Base-by-base conservation (phyloP, 2,888 invertebrate species). In the Meiosimyza platycephala region DNA sequence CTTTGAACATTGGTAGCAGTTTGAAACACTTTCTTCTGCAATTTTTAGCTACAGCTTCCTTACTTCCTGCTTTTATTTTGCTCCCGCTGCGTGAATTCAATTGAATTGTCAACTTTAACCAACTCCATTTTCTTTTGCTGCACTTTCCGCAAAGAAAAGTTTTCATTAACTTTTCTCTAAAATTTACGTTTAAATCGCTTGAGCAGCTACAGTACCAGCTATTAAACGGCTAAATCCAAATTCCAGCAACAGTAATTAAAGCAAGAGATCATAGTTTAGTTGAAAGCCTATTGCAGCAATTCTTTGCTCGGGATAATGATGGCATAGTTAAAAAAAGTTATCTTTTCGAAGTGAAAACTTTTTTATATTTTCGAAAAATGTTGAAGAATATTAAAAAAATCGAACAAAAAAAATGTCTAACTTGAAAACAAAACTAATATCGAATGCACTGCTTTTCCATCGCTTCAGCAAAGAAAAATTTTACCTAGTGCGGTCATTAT, bases 101-200 rank as follows among this genome's bases (percentile, higher is more conserved):
- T 60, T 69, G 62, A 63, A 54, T 63, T 54, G 70, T 70, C 62
- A 63, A 70, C 54, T 70, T 47, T 6, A 50, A 50, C 16, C 59
- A 60, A 33, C 52, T 60, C 51, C 69, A 16, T 4, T 7, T 9
- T 40, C 6, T 40, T 6, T 40, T 40, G 9, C 9, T 6, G 68
- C 68, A 28, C 16, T 51, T 60, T 67, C 50, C n/a, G 48, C 50
- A 33, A 12, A 9, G 40, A 69, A 57, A 69, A 69, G 22, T 50
- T 57, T 67, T 57, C 67, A 67, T 57, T 57, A 67, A 67, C 67
- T 67, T 55, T 60, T 59, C 67, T 18, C 67, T 48, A 47, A 50
- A 68, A 57, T 59, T 68, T 68, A 40, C 40, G 40, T 50, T 59
- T 60, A 62, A 70, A 62, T 54, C 62, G 63, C 62, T 70, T 62